Evolutionary conservation across 1,140 invertebrate genomes (phyloP).

Genomic region (Sitophilus oryzae): DNA sequence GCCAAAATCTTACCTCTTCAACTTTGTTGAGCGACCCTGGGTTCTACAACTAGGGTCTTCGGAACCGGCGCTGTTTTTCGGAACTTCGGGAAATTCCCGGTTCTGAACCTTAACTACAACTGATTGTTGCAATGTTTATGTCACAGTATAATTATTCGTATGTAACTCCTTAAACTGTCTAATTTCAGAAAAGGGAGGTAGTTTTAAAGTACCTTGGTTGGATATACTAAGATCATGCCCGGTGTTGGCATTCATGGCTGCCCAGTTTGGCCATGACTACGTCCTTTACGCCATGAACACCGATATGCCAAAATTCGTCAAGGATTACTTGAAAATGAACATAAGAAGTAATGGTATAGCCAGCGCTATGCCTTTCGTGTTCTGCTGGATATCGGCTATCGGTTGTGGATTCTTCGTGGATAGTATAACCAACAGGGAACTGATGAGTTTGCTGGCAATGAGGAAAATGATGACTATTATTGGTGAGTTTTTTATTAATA

Average conservation of each 20-base stretch:
- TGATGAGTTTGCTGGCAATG: background rate
- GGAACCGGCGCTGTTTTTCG: no score
- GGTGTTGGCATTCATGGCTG: constrained; percentile 4
- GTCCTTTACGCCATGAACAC: constrained; percentile 12
- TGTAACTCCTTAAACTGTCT: no score
- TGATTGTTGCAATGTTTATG: no score
- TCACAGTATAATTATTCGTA: no score
- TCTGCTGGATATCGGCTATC: constrained; percentile 4
- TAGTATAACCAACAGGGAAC: background rate
- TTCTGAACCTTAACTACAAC: no score
- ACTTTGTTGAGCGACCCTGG: no score
- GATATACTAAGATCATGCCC: background rate
- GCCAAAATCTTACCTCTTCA: no score
- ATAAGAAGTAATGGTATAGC: constrained; percentile 1
- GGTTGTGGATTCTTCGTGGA: background rate
- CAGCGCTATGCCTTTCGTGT: constrained; percentile 11
- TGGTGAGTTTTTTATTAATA: no score
- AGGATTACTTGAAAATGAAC: constrained; percentile 14
- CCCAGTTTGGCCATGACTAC: constrained; percentile 10
- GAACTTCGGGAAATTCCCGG: no score
- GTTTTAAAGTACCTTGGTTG: background rate
- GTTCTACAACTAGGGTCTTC: no score
- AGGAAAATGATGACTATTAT: constrained; percentile 7
- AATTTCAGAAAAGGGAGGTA: background rate
- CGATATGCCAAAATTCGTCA: constrained; percentile 12